Evolutionary conservation across 2,797 vertebrate genomes (phyloP).

Genomic region (Apogon talboti): DNA sequence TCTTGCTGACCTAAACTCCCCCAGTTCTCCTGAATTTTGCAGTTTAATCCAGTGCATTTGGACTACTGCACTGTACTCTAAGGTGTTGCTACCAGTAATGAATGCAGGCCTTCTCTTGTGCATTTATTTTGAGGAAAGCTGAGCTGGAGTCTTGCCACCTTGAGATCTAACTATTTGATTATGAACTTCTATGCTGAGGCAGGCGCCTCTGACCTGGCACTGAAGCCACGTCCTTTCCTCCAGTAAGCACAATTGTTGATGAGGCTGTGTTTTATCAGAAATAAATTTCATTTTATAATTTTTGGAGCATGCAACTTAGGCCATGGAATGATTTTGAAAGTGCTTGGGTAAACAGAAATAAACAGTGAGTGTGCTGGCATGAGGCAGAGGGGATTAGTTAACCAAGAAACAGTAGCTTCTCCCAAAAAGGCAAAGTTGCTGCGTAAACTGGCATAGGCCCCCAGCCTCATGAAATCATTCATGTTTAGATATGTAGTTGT

Average conservation of each 20-base stretch:
- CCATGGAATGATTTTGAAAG: background rate
- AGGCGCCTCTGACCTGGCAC: constrained; percentile 15
- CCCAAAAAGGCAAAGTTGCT: background rate
- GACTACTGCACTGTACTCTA: background rate
- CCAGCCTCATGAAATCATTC: no score
- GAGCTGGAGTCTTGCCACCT: constrained; percentile 3
- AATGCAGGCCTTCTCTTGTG: background rate
- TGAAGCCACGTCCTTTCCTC: constrained; percentile 1
- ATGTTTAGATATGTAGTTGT: no score
- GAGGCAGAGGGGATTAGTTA: background rate
- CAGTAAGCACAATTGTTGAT: constrained; percentile 28
- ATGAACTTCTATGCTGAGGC: constrained; percentile 22
- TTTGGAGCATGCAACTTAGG: background rate
- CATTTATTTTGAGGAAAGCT: constrained; percentile 14
- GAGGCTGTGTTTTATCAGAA: constrained; percentile 13
- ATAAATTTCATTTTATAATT: constrained; percentile 3
- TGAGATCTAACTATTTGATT: constrained; percentile 22
- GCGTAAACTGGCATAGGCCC: background rate
- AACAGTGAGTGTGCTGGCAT: background rate
- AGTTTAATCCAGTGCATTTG: constrained; percentile 1
- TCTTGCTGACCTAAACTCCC: background rate
- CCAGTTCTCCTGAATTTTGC: background rate
- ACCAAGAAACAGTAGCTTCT: background rate
- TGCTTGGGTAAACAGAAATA: constrained; percentile 16
- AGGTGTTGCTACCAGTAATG: constrained; percentile 3